Evolutionary conservation across 1,140 invertebrate genomes (phyloP), one percentile per base, ranked within the genome.

Genomic region (Drosophila sturtevanti): DNA sequence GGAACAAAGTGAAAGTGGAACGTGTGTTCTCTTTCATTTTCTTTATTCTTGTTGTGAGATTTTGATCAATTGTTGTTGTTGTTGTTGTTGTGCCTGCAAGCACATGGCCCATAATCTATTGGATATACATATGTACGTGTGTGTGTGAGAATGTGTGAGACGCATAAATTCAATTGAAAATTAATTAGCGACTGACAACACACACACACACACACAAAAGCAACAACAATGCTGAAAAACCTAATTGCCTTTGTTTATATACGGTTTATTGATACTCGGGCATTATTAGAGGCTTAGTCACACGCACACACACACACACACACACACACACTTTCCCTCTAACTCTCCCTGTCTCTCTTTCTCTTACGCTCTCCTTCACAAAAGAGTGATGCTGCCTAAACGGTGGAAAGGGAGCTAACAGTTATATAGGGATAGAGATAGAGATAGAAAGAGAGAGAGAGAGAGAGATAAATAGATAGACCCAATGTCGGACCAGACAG

Each of bases 191-290:
- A 68, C 41, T 48, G 60, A 7, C 52, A 66, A 31, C n/a, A 58
- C 12, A 59, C n/a, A n/a, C n/a, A n/a, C n/a, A n/a, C n/a, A n/a
- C n/a, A 38, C 18, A 52, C 24, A 27, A 37, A 7, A 69, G 55
- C 54, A 62, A 54, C 21, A 72, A 34, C 12, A 44, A 61, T 72
- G 52, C 66, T 80, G 41, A 61, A 77, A 77, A 71, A 59, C 81
- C 69, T 81, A 85, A 86, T 86, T 85, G 78, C 74, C 81, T 72
- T 77, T 81, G 81, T 81, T 86, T 78, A 85, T 72, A 65, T 73
- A 60, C 55, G 41, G 64, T 74, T 69, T 68, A 80, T 74, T 77
- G 77, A 85, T 77, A 73, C 66, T 51, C 24, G 31, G 64, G 60
- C 64, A 68, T 64, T 64, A 61, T 51, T 56, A 52, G 35, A 34